Base-by-base conservation (phyloP, 2,797 vertebrate genomes). In the Delichon dasypus region DNA sequence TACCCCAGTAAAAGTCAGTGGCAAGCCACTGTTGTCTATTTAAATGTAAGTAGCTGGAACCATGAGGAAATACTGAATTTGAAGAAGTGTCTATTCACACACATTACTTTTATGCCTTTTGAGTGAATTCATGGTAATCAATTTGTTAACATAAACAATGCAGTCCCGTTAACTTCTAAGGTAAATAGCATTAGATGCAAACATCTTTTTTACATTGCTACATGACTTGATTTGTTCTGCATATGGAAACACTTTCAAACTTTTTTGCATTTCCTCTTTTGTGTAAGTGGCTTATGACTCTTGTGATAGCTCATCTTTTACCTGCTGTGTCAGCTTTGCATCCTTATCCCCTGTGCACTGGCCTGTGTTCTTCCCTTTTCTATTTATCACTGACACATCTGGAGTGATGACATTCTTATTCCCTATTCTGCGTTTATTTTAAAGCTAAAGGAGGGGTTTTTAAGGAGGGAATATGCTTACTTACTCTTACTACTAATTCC, bases 141-240 rank as follows among this genome's bases (percentile, higher is more conserved):
- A 55, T 66, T 94, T 79, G 64, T 79, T 91, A 88, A 82, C 84
- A 76, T 94, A 93, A 93, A 91, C 82, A 92, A 25, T 76, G 36
- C 34, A 26, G 40, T 92, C 54, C 79, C n/a, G 57, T 93, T 90
- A 86, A 75, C 40, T 75, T 81, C 51, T 86, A 61, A 87, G 80
- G 54, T 86, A 94, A 92, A 95, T 76, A 90, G 67, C 64, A 30
- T 96, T 92, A 61, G 83, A 74, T 85, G 77, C 58, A 87, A 88
- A 93, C 89, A 90, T 86, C 58, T 93, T 84, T 96, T 91, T 95
- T 73, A 85, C 61, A 40, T 78, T 74, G 65, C 72, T 82, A n/a
- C n/a, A 70, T 85, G 72, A 79, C 70, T 88, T 66, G 75, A 93
- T 96, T 89, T 89, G 80, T 92, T 94, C 85, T 92, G 79, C 76